These are phyloP conservation scores for Alsophila aescularia DNA, from an alignment of 2,888 invertebrate species.

Conservation along the genomic window DNA sequence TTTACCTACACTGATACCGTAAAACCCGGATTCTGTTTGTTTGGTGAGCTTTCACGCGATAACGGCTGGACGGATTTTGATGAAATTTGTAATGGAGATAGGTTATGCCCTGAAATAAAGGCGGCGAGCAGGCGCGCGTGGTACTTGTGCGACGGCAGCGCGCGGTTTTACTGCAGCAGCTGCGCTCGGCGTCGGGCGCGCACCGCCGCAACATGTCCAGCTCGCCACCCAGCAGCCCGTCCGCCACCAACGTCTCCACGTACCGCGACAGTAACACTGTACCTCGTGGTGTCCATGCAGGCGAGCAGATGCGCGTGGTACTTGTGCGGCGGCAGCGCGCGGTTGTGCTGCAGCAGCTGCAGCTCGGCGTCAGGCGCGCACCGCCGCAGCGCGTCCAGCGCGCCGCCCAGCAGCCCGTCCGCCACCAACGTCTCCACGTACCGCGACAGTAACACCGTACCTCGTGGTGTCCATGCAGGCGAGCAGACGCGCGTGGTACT, in stretches of 20 bases:
- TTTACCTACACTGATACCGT: too few relatives aligned
- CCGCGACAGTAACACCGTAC: slow-evolving; percentile 86
- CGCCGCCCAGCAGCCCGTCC: slow-evolving; percentile 88
- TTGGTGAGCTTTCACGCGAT: too few relatives aligned
- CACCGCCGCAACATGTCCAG: slow-evolving; percentile 68
- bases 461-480: slow-evolving; percentile 91
- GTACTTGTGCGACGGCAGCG: slow-evolving; percentile 94
- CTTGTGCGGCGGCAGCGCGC: slow-evolving; percentile 94
- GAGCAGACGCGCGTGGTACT: slow-evolving; percentile 91
- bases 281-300: slow-evolving; percentile 90
- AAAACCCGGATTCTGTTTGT: too few relatives aligned
- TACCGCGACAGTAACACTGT: slow-evolving; percentile 88
- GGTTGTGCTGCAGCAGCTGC: slow-evolving; percentile 91
- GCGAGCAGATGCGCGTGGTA: slow-evolving; percentile 92
- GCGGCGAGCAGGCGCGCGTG: slow-evolving; percentile 90
- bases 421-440: slow-evolving; percentile 92
- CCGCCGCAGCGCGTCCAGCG: slow-evolving; percentile 67
- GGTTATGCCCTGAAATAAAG: too few relatives aligned
- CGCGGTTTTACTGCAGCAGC: slow-evolving; percentile 92
- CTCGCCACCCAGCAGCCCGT: slow-evolving; percentile 87
- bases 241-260: slow-evolving; percentile 91
- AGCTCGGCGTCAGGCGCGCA: slow-evolving; percentile 78
- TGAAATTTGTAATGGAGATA: too few relatives aligned
- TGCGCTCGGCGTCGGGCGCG: slow-evolving; percentile 80
- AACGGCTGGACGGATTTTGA: too few relatives aligned